Evolutionary conservation across 2,888 invertebrate species (phyloP), one percentile per base, ranked within the genome.

Genomic region (Timema podura): DNA sequence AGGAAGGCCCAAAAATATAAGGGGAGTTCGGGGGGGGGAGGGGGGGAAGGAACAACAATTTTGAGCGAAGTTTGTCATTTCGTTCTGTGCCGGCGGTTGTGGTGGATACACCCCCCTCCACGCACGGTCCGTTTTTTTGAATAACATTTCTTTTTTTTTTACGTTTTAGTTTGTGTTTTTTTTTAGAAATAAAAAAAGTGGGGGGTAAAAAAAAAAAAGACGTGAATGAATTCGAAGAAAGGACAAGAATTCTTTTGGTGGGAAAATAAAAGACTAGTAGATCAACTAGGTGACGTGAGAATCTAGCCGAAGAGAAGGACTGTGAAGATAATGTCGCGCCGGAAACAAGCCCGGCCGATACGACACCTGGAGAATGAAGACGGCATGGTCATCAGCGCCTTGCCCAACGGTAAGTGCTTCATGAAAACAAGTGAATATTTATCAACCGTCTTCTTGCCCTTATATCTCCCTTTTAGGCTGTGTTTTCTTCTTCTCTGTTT

Each of bases 341-440:
- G 85, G 78, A 85, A 85, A 80, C 85, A 85, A 77, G 84, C 84
- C 68, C 80, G 84, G 75, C 85, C 85, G 74, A 83, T 83, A 76
- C 80, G 83, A 74, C 81, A 83, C 76, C 81, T 83, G 74, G 84
- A 84, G 78, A 82, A 83, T 74, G 85, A 84, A 74, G 82, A 81
- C 75, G 80, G 79, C 70, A 73, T 69, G 16, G 61, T 54, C 47
- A 57, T 51, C 59, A 49, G 71, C n/a, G 49, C 71, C 15, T 66
- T 72, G 65, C 71, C 71, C 57, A 68, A 70, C 64, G 73, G 73
- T 73, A 69, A 73, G 73, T 73, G 69, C 15, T 15, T 30, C 57
- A 30, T 30, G 30, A 2, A 2, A 30, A 30, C 30, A 30, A 1
- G 30, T 30, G 30, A 51, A 51, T 51, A 51, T 51, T 51, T 1